Conservation (phyloP, 1,140 invertebrate species). For the Pteromalus puparum region DNA sequence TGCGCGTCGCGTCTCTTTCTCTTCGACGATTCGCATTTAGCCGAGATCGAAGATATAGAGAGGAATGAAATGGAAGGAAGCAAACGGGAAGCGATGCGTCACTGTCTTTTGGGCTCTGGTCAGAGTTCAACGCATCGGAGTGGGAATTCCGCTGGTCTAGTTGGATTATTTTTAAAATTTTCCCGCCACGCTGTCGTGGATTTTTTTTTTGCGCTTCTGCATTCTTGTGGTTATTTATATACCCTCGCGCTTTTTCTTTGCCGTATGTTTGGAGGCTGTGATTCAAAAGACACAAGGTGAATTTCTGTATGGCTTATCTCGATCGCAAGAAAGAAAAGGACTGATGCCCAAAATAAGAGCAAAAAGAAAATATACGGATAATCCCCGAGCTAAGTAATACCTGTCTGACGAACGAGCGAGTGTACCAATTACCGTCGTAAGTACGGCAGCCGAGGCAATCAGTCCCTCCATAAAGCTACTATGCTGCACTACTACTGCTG, state of each 20-base stretch:
- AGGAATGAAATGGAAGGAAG: slow-evolving; percentile 31
- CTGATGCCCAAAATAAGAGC: background rate
- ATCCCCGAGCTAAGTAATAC: background rate
- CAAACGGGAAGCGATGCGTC: slow-evolving; percentile 43
- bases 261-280: no score
- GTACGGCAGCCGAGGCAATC: background rate
- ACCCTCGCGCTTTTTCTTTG: background rate
- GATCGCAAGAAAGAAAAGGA: background rate
- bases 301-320: background rate
- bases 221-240: slow-evolving; percentile 16
- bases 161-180: background rate
- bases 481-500: background rate
- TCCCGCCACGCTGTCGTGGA: background rate
- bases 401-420: background rate
- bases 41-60: background rate
- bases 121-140: slow-evolving; percentile 38
- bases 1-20: background rate
- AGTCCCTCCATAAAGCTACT: slow-evolving; percentile 3
- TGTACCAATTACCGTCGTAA: slow-evolving; percentile 1
- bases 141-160: slow-evolving; percentile 27
- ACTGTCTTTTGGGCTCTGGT: slow-evolving; percentile 19
- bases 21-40: background rate
- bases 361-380: background rate
- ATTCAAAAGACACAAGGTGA: no score
- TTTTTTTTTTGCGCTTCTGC: slow-evolving; percentile 60